Conservation (phyloP, 2,888 invertebrate species). For the Drosophila acutilabella region DNA sequence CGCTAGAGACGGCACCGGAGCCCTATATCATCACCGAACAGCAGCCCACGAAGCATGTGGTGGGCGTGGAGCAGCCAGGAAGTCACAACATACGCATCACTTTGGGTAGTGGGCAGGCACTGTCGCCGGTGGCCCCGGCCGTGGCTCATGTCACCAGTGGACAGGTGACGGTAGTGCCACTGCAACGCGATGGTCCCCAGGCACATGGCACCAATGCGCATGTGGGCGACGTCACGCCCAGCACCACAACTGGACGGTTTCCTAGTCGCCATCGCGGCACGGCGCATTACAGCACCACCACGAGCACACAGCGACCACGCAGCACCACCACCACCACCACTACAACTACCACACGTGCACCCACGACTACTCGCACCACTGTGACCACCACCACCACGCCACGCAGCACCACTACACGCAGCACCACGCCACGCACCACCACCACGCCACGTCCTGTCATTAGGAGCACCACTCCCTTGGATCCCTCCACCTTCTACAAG, state of each 20-base stretch:
- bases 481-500: conserved; percentile 69
- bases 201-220: conserved; percentile 73
- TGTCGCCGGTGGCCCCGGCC: conserved; percentile 48
- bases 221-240: conserved; percentile 57
- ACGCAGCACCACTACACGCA: conserved; percentile 30
- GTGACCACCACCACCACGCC: conserved; percentile 46
- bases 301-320: conserved; percentile 39
- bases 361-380: conserved; percentile 42
- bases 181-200: conserved; percentile 55
- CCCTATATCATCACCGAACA: conserved; percentile 65
- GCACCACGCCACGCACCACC: conserved; percentile 32
- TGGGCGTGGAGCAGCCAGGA: conserved; percentile 61
- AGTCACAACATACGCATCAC: conserved; percentile 65
- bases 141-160: conserved; percentile 38
- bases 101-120: conserved; percentile 55
- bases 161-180: conserved; percentile 47
- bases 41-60: conserved; percentile 57
- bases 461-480: conserved; percentile 59
- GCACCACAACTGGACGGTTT: conserved; percentile 48
- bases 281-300: conserved; percentile 65
- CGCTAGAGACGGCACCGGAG: conserved; percentile 37
- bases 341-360: conserved; percentile 21
- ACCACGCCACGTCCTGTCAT: conserved; percentile 27
- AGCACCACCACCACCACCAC: conserved; percentile 45
- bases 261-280: conserved; percentile 67